Evolutionary conservation across 2,797 vertebrate genomes (phyloP).

Genomic region (Diplodus sargus): DNA sequence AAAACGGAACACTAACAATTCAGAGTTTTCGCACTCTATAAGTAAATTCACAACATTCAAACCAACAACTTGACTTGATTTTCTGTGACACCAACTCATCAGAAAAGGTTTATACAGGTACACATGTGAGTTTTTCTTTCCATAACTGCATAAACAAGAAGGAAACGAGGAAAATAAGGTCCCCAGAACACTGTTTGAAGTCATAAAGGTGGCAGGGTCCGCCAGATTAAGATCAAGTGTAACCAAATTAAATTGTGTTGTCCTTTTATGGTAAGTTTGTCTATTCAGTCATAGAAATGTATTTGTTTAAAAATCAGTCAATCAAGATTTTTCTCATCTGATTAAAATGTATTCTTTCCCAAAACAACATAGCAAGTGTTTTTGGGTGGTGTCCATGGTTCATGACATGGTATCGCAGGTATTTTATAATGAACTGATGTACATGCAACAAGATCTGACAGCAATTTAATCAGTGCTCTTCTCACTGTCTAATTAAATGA

Average conservation of each 20-base stretch:
- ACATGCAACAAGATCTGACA: conserved; percentile 6
- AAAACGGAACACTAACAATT: not conserved
- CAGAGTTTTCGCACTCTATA: not conserved
- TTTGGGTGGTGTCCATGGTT: conserved; percentile 2
- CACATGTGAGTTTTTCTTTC: not conserved
- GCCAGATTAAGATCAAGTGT: too few species aligned
- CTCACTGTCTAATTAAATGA: conserved; percentile 26
- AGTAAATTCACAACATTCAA: not conserved
- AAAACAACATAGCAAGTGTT: not conserved
- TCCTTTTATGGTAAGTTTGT: too few species aligned
- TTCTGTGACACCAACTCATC: not conserved
- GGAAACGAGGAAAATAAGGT: too few species aligned
- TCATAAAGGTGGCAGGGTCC: too few species aligned
- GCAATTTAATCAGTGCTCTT: conserved; percentile 17
- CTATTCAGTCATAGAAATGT: too few species aligned
- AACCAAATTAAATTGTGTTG: too few species aligned
- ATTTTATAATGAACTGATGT: conserved; percentile 2
- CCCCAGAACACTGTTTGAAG: too few species aligned
- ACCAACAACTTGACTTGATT: not conserved
- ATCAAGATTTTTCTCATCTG: too few species aligned
- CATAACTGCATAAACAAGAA: too few species aligned
- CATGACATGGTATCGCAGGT: conserved; percentile 12
- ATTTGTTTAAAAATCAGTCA: too few species aligned
- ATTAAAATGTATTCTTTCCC: too few species aligned
- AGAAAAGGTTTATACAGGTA: not conserved